Evolutionary conservation across 2,113 vertebrate genomes (phyloP).

Genomic region (Petroica traversi): DNA sequence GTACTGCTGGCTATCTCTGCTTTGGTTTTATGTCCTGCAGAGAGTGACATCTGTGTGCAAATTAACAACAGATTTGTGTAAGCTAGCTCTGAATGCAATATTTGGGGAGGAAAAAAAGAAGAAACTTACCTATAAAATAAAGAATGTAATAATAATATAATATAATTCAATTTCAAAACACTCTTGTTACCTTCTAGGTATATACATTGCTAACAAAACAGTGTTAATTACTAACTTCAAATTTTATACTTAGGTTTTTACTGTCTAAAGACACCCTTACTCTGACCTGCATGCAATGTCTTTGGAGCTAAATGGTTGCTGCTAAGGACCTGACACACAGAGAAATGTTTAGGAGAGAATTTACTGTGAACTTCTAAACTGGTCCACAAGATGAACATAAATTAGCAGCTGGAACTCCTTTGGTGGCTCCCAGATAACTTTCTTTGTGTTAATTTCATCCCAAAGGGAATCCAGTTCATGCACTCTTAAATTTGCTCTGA

Average conservation of each 20-base stretch:
- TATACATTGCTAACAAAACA: neutral
- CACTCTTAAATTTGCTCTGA: neutral
- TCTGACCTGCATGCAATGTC: neutral
- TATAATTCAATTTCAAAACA: conserved; percentile 38
- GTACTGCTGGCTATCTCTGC: conserved; percentile 74
- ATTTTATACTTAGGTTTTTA: neutral
- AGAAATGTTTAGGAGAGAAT: neutral
- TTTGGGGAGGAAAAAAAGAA: neutral
- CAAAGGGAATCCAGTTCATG: neutral
- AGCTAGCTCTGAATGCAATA: conserved; percentile 63
- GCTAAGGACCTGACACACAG: neutral
- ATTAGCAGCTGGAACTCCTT: neutral
- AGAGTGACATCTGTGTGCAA: conserved; percentile 81
- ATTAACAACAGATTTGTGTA: conserved; percentile 79
- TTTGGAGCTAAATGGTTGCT: neutral
- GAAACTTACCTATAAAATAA: conserved; percentile 31
- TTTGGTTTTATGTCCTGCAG: conserved; percentile 77
- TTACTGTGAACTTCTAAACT: neutral
- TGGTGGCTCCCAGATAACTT: neutral
- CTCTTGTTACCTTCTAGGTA: conserved; percentile 30
- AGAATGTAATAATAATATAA: conserved; percentile 33
- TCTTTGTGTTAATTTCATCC: neutral
- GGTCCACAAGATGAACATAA: neutral
- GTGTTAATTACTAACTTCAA: neutral
- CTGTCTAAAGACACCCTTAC: neutral